These are phyloP conservation scores for Drosophila kokeensis DNA, from an alignment of 2,888 invertebrate species.

Conservation along the genomic window DNA sequence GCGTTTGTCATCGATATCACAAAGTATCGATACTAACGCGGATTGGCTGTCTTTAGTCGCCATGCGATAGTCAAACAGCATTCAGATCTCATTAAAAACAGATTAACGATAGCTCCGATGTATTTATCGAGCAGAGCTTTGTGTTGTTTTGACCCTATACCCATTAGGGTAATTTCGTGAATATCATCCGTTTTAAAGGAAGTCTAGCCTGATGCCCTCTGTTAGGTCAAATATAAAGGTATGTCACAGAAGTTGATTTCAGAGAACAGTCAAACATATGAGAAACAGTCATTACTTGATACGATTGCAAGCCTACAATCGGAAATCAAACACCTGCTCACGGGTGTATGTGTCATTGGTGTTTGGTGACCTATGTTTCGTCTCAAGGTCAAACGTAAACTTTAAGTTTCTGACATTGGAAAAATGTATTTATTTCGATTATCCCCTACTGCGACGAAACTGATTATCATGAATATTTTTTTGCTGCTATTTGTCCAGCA, in stretches of 20 bases:
- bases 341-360: neutral
- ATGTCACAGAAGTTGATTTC: neutral
- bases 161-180: neutral
- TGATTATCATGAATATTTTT: too few relatives aligned
- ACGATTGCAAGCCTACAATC: neutral
- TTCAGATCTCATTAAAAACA: neutral
- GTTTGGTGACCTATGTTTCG: neutral
- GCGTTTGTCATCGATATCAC: too few relatives aligned
- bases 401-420: neutral
- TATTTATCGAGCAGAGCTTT: neutral
- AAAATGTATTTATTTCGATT: neutral
- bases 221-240: neutral
- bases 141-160: neutral
- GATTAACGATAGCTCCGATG: neutral
- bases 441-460: too few relatives aligned
- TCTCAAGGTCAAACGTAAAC: neutral
- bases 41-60: too few relatives aligned
- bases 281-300: neutral
- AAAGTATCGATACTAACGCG: too few relatives aligned
- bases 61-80: neutral
- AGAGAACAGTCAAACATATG: neutral
- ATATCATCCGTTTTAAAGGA: neutral
- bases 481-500: neutral
- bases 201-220: neutral
- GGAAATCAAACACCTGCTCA: neutral